These are phyloP conservation scores for Leptinotarsa haldemani DNA, from an alignment of 2,888 invertebrate species.

Conservation along the genomic window DNA sequence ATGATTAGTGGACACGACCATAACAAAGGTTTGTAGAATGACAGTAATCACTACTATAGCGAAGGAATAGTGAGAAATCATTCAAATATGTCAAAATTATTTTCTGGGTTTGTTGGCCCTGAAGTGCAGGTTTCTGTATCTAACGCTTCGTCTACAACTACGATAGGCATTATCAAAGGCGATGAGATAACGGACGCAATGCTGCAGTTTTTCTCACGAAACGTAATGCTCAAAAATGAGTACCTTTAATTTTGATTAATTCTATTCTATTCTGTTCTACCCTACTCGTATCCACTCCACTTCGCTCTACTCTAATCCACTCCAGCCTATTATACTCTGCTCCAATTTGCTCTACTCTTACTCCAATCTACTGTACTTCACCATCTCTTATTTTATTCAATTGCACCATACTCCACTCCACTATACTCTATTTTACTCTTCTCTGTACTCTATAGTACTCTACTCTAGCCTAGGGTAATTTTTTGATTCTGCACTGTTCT, in stretches of 20 bases:
- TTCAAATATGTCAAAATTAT: too few species aligned
- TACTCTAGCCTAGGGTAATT: not conserved
- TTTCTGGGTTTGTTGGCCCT: too few species aligned
- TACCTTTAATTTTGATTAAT: not conserved
- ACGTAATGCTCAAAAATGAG: too few species aligned
- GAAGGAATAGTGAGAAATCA: too few species aligned
- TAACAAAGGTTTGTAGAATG: constrained; percentile 14
- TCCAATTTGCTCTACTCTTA: not conserved
- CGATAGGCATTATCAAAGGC: too few species aligned
- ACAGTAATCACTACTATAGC: too few species aligned
- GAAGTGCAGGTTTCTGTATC: too few species aligned
- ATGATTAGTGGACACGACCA: constrained; percentile 32
- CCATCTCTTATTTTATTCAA: not conserved
- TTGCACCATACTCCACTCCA: not conserved
- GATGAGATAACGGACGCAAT: too few species aligned
- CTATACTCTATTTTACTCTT: not conserved
- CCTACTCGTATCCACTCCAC: not conserved
- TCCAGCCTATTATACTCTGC: not conserved
- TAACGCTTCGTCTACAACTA: too few species aligned
- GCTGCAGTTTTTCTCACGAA: too few species aligned
- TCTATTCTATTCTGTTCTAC: not conserved
- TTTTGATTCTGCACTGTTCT: not conserved
- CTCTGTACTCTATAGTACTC: not conserved
- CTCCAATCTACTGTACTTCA: not conserved
- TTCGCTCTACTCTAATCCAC: not conserved